Percentiles rank a stretch among this genome's conserved stretches.
phyloP scores from a whole-genome alignment of 2,113 vertebrate genomes.

The Amphilophus citrinellus region DNA sequence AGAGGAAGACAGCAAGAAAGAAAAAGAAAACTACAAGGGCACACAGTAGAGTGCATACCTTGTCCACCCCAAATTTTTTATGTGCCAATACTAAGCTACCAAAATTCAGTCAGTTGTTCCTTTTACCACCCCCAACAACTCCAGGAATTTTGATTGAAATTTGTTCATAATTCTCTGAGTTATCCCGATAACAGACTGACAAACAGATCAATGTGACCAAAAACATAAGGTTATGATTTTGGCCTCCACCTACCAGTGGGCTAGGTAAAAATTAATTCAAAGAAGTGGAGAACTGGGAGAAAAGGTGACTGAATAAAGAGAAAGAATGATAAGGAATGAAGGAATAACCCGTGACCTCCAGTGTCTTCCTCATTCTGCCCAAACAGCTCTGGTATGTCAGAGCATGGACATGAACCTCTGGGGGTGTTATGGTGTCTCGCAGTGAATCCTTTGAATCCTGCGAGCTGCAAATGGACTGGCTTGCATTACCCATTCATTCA shows the following conservation, averaged over 20 bases:
- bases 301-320: not conserved
- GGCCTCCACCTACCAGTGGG: too few species aligned
- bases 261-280: not conserved
- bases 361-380: not conserved
- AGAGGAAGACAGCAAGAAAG: rapidly evolving
- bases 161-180: too few species aligned
- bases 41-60: too few species aligned
- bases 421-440: not conserved
- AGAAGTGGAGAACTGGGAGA: not conserved
- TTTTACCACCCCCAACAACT: too few species aligned
- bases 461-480: rapidly evolving
- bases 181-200: too few species aligned
- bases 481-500: not conserved
- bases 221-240: too few species aligned
- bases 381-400: not conserved
- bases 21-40: not conserved
- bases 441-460: not conserved
- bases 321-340: too few species aligned
- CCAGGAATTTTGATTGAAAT: too few species aligned
- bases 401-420: rapidly evolving
- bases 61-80: too few species aligned
- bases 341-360: not conserved
- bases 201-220: too few species aligned
- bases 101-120: too few species aligned
- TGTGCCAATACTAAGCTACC: too few species aligned